Percentiles rank a stretch among this genome's conserved stretches.
Conservation (phyloP, 23 tunicate species). For the Styela plicata region DNA sequence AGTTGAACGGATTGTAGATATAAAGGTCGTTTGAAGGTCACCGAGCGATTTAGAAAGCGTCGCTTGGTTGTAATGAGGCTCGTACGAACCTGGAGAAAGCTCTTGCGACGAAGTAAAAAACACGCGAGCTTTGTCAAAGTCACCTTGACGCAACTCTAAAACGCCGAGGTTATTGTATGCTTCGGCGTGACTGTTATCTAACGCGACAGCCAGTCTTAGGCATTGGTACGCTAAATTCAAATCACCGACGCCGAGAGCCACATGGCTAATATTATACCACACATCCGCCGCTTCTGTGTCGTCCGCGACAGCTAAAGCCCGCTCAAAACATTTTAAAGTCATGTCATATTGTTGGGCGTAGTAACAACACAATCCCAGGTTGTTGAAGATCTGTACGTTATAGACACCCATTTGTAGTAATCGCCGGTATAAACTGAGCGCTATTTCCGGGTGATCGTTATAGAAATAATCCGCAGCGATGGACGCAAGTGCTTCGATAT, state of each 20-base stretch:
- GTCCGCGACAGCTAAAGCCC: constrained; percentile 62
- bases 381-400: constrained; percentile 78
- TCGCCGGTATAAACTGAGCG: constrained; percentile 69
- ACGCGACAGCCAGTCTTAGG: constrained; percentile 61
- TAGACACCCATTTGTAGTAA: constrained; percentile 83
- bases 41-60: constrained; percentile 63
- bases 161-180: constrained; percentile 90
- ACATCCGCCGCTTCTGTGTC: constrained; percentile 77
- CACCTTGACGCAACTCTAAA: constrained; percentile 78
- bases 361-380: constrained; percentile 78
- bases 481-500: constrained; percentile 81
- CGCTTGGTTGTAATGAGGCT: constrained; percentile 84
- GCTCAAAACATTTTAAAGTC: constrained; percentile 85
- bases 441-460: constrained; percentile 86
- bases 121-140: constrained; percentile 69
- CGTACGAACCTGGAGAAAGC: constrained; percentile 63
- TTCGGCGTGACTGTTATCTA: constrained; percentile 73
- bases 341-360: constrained; percentile 93
- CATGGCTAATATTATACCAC: constrained; percentile 88
- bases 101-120: constrained; percentile 63
- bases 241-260: constrained; percentile 92
- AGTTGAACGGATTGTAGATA: constrained; percentile 40
- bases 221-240: constrained; percentile 83
- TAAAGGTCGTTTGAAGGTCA: constrained; percentile 69
- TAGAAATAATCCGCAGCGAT: constrained; percentile 91